A percentile compares a stretch with the other conserved stretches of the same genome.
These are phyloP conservation scores for Gallinago solitaria DNA, from an alignment of 2,797 vertebrate species.

Conservation along the genomic window DNA sequence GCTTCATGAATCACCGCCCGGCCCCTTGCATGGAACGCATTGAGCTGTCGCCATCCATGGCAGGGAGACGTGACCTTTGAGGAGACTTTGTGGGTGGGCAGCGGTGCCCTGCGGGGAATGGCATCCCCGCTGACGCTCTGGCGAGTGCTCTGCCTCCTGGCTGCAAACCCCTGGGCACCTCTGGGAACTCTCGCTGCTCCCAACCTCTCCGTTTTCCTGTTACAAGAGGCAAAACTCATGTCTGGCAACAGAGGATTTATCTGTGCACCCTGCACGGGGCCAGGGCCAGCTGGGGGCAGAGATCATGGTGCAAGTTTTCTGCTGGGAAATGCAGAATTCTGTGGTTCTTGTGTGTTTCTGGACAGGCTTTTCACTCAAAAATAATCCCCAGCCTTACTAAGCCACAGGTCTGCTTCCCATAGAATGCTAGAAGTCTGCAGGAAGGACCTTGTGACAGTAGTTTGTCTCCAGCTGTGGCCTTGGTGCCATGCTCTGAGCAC, in stretches of 20 bases:
- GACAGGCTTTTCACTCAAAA: not conserved
- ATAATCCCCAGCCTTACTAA: not conserved
- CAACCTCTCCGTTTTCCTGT: not conserved
- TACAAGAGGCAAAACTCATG: not conserved
- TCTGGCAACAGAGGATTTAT: not conserved
- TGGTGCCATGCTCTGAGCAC: not conserved
- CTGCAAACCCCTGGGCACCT: not conserved
- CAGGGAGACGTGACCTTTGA: not conserved
- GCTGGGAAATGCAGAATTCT: not conserved
- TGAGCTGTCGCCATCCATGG: not conserved
- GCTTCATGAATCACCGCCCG: not conserved
- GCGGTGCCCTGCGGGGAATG: not conserved
- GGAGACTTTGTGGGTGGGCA: not conserved
- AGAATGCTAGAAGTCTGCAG: not conserved
- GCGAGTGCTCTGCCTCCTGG: not conserved
- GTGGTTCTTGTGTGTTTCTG: not conserved
- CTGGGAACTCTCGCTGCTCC: not conserved
- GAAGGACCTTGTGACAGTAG: not conserved
- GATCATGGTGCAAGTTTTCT: not conserved
- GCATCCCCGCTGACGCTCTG: not conserved
- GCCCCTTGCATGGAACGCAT: not conserved
- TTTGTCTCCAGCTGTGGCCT: not conserved
- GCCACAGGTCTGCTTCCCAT: not conserved
- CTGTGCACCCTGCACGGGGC: not conserved
- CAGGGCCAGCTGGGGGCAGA: not conserved